Base-by-base conservation (phyloP, 2,888 invertebrate genomes). In the Mesorhabditis sp. region DNA sequence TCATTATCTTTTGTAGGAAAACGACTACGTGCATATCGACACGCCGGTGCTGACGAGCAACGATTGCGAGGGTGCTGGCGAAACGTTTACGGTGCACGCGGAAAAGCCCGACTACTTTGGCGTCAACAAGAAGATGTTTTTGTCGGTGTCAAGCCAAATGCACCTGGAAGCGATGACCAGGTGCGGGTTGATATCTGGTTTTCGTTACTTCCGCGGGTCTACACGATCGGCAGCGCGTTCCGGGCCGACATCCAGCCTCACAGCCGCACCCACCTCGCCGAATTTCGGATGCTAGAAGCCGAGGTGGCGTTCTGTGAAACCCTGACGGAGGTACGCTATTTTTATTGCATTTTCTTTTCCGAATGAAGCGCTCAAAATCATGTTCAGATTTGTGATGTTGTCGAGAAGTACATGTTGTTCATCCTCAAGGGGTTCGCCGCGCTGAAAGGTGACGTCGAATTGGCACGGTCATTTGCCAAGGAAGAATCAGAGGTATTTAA, bases 31-130 rank as follows among this genome's bases (percentile, higher is more conserved):
- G 45, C 84, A 92, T 79, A 90, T 97, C 50, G 91, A 95, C 82
- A 92, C 95, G 0, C 98, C 98, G 0, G 84, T 90, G 66, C 86
- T 98, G 50, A 96, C 97, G 5, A 91, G 93, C 13, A 96, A 95
- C 88, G 97, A 98, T 87, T 97, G 96, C 87, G 98, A 98, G 89
- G 97, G 97, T 0, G 96, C 93, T 42, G 96, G 96, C 0, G 95
- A 98, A 88, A 90, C 92, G 0, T 96, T 96, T 85, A 88, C 89
- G 71, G 91, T 86, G n/a, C 66, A 28, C 62, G 65, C 63, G 28
- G 44, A 43, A 10, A 69, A 73, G 13, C 73, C 67, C n/a, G 70
- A 73, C 15, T 69, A 76, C 15, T 89, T 87, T 87, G 97, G 97
- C 87, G 90, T 92, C 78, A 88, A 89, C 5, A 92, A 92, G 87